Conservation (phyloP, 53 echinoderm and acorn worm genomes). For the Holothuria leucospilota region DNA sequence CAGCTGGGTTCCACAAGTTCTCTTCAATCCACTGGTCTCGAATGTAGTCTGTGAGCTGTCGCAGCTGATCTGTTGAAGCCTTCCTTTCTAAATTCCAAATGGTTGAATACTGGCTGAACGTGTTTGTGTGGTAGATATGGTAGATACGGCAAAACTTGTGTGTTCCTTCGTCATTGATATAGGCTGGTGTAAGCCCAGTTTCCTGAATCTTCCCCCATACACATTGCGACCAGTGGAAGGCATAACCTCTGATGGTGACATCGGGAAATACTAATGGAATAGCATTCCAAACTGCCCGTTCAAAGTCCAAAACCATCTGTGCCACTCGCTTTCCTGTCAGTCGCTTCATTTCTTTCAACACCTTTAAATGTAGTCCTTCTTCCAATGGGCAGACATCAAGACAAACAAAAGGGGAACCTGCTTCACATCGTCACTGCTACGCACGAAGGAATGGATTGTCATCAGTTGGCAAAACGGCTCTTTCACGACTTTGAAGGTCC, state of each 20-base stretch:
- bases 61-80: constrained; percentile 10
- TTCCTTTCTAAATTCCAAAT: constrained; percentile 5
- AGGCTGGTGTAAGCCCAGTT: constrained; percentile 34
- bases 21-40: constrained; percentile 46
- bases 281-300: constrained; percentile 52
- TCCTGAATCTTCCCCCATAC: constrained; percentile 54
- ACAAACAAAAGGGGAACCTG: constrained; percentile 18
- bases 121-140: constrained; percentile 48
- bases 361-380: constrained; percentile 67
- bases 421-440: constrained; percentile 28
- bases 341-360: constrained; percentile 14
- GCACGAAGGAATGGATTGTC: constrained; percentile 65
- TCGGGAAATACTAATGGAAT: constrained; percentile 18
- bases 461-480: constrained; percentile 70
- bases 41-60: constrained; percentile 32
- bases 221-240: constrained; percentile 49
- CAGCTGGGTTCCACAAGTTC: neutral
- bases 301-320: constrained; percentile 60
- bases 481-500: constrained; percentile 68
- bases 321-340: neutral
- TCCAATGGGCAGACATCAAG: constrained; percentile 61
- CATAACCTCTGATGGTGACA: constrained; percentile 41
- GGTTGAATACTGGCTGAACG: constrained; percentile 36
- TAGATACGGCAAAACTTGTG: constrained; percentile 16
- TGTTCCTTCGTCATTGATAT: constrained; percentile 22